Evolutionary conservation across 1,140 invertebrate genomes (phyloP), one percentile per base, ranked within the genome.

Genomic region (Diorhabda carinulata): DNA sequence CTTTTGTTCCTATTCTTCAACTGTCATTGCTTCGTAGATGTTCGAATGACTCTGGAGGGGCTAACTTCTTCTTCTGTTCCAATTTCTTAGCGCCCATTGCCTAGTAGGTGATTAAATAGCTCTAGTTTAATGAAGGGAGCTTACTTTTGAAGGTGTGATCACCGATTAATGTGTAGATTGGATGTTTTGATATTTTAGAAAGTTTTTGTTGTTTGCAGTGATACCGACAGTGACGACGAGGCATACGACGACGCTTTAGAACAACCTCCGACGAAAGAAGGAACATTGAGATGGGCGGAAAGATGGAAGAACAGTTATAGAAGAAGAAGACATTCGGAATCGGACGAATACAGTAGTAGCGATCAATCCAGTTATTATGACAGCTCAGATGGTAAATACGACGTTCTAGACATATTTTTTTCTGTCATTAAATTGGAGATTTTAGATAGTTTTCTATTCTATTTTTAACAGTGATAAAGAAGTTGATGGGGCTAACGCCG

Each of bases 181-280:
- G 25, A 25, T 25, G 25, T 25, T 25, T 25, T 25, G 25, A 25
- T 25, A 25, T 25, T 25, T 25, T 25, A 25, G 25, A 25, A 25
- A 25, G 25, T 25, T 25, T 25, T 25, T 25, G 25, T 25, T 25
- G 25, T 25, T 72, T 76, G 57, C 69, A 86, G 85, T 80, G 84
- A 86, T 80, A 85, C 84, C 41, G 86, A 86, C 61, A 85, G 86
- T 60, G 82, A 83, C 43, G 84, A 86, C 62, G 87, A 87, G 68
- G 87, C 83, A 2, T 87, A 85, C 72, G 86, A 88, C 64, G 87
- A 88, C 77, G 87, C 87, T 4, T 79, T 88, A 63, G 86, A 88
- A 70, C 84, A 87, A 70, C 87, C 87, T 4, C 71, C 87, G 9
- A 89, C 87, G 8, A 87, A 87, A 9, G 88, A 89, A 78, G 88